Evolutionary conservation across 2,797 vertebrate species (phyloP).

Genomic region (Capromys pilorides): DNA sequence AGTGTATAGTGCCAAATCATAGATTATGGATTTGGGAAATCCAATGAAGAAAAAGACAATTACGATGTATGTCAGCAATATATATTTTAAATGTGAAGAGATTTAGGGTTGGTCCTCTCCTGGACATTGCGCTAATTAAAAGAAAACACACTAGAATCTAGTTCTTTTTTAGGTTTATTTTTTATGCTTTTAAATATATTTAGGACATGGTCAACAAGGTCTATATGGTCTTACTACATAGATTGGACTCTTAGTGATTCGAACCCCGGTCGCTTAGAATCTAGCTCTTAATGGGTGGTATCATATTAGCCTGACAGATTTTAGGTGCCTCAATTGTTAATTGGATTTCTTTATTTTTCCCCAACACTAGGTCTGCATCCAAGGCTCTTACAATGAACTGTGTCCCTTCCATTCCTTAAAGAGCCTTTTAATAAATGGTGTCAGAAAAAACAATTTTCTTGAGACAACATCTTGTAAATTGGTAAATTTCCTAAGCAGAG

Average conservation of each 20-base stretch:
- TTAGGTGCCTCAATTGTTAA: not conserved
- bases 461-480: not conserved
- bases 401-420: not conserved
- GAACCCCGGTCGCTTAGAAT: not conserved
- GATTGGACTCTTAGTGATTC: too few relatives aligned
- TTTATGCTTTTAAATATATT: too few relatives aligned
- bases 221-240: too few relatives aligned
- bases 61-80: not conserved
- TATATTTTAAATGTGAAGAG: not conserved
- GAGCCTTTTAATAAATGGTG: too few relatives aligned
- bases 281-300: not conserved
- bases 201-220: too few relatives aligned
- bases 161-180: not conserved
- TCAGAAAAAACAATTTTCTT: too few relatives aligned
- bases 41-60: not conserved
- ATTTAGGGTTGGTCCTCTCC: accelerated
- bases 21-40: not conserved
- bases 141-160: not conserved
- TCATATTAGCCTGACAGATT: not conserved
- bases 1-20: not conserved
- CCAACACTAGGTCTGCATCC: not conserved
- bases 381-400: not conserved
- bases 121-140: not conserved
- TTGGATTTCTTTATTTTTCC: not conserved
- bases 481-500: not conserved